Percentiles rank a stretch among this genome's conserved stretches.
phyloP scores from a whole-genome alignment of 2,113 vertebrate genomes.

The Clinocottus analis region DNA sequence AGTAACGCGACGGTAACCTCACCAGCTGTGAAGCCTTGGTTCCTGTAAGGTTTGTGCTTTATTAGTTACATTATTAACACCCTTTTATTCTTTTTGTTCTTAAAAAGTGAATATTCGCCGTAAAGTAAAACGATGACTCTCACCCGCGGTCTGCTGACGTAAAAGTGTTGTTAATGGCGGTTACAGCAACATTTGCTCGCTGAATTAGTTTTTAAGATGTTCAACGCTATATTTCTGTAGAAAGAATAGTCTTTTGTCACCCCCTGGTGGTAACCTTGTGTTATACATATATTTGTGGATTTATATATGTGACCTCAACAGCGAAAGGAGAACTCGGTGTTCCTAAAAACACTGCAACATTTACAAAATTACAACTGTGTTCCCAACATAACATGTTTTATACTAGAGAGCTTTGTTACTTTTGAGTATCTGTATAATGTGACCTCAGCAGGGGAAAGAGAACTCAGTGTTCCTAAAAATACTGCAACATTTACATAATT shows the following conservation, averaged over 20 bases:
- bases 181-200: background rate
- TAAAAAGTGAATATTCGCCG: background rate
- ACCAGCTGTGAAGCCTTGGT: background rate
- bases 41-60: background rate
- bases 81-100: background rate
- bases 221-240: background rate
- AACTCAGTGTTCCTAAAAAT: background rate
- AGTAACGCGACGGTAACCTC: too few relatives aligned
- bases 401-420: too few relatives aligned
- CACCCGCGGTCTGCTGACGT: background rate
- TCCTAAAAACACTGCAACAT: too few relatives aligned
- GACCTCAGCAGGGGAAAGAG: background rate
- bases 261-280: conserved; percentile 22
- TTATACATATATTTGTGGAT: too few relatives aligned
- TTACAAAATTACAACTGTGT: too few relatives aligned
- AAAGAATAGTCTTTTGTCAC: background rate
- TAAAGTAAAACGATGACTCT: background rate
- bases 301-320: too few relatives aligned
- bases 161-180: too few relatives aligned
- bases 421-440: too few relatives aligned
- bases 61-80: background rate
- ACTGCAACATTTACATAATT: background rate
- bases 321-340: too few relatives aligned
- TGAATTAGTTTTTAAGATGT: too few relatives aligned
- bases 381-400: too few relatives aligned